Percentiles rank a stretch among this genome's conserved stretches.
These are phyloP conservation scores for Bothrops jararaca DNA, from an alignment of 2,113 vertebrate species.

Conservation along the genomic window DNA sequence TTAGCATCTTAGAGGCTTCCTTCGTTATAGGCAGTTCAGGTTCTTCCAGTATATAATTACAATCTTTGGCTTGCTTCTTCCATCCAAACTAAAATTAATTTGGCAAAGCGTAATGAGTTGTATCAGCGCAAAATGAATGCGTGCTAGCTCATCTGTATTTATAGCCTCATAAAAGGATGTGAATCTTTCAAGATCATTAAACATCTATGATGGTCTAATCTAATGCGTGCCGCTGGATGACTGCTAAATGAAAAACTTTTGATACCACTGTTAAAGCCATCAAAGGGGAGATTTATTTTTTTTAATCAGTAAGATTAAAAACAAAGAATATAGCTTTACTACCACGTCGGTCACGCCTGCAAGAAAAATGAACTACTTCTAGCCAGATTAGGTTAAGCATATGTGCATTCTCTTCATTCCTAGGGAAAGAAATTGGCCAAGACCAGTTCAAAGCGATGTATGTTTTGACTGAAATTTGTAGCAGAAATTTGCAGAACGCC, in stretches of 20 bases:
- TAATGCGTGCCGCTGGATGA: background rate
- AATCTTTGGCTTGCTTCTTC: background rate
- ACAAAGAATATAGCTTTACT: background rate
- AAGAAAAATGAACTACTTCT: background rate
- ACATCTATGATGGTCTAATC: background rate
- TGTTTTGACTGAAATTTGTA: background rate
- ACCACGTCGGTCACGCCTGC: background rate
- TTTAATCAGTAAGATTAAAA: background rate
- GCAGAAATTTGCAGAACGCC: background rate
- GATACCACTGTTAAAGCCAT: background rate
- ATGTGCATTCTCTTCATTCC: background rate
- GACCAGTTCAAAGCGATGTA: background rate
- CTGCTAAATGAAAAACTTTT: background rate
- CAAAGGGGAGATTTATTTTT: background rate
- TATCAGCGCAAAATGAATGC: background rate
- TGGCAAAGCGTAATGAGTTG: background rate
- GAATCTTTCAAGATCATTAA: background rate
- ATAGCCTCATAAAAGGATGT: background rate
- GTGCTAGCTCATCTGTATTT: background rate
- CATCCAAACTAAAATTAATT: background rate
- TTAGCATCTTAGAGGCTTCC: background rate
- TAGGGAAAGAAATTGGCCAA: background rate
- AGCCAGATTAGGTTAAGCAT: background rate
- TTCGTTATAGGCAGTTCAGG: background rate
- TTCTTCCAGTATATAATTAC: background rate